phyloP scores from a whole-genome alignment of 64 coral and sea anemone genomes.

The Montipora foliosa region DNA sequence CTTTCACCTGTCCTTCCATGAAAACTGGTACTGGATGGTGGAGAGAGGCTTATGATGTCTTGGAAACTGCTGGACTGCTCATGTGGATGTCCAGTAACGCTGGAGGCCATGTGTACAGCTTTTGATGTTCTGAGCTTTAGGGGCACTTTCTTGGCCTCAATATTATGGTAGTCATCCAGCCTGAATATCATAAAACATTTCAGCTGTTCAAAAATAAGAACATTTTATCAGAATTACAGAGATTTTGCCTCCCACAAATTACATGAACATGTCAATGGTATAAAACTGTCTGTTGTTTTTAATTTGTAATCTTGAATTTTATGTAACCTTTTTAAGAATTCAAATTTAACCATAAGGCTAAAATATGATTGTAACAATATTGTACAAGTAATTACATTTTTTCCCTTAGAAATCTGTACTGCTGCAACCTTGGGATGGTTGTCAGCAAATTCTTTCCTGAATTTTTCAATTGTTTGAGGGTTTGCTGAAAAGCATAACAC shows the following conservation, averaged over 20 bases:
- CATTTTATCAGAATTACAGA: constrained; percentile 4
- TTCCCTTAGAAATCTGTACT: constrained; percentile 24
- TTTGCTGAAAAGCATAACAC: constrained; percentile 37
- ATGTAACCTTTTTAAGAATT: too few species aligned
- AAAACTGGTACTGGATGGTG: too few species aligned
- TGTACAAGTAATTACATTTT: background rate
- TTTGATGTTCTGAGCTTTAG: background rate
- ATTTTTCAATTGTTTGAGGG: constrained; percentile 21
- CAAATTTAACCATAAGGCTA: too few species aligned
- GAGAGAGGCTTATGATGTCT: too few species aligned
- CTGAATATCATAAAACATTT: background rate
- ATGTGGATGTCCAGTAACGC: background rate
- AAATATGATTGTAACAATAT: too few species aligned
- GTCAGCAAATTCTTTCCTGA: background rate
- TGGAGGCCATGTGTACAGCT: constrained; percentile 5
- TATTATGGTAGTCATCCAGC: background rate
- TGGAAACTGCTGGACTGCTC: background rate
- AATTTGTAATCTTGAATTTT: too few species aligned
- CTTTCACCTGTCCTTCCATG: background rate
- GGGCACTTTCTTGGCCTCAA: background rate
- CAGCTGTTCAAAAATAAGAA: constrained; percentile 7
- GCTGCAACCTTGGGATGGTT: constrained; percentile 22
- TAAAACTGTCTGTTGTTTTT: too few species aligned
- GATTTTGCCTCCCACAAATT: background rate
- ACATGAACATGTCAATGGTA: too few species aligned